Base-by-base conservation (phyloP, 92 coral and sea anemone species). In the Actinernus sp. region DNA sequence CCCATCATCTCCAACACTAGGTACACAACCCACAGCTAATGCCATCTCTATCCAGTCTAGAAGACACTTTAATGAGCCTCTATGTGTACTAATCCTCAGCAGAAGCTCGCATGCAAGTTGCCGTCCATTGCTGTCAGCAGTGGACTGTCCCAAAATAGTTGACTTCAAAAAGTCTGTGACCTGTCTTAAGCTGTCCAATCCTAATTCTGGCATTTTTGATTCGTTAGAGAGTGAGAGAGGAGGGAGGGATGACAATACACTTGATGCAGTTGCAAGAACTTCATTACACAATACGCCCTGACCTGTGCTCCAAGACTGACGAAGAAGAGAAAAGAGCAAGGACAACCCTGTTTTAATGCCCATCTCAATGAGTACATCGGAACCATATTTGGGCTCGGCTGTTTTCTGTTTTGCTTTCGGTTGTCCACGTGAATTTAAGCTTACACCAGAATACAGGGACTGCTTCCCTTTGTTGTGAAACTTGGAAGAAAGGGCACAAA, bases 341-440 rank as follows among this genome's bases (percentile, higher is more conserved):
- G 91, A 79, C 65, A 89, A 52, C 19, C 96, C 96, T 31, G 96
- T 89, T 74, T 80, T 89, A 24, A 89, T 57, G 27, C 96, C 96
- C 91, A 89, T 79, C 49, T 89, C 91, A 21, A 89, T 46, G 9
- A 89, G 71, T 8, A 79, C 86, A 34, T 65, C 84, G 24, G 86
- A 50, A 17, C 88, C 96, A 41, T 74, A 63, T 47, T 68, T 84
- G 2, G 33, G 34, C 23, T 84, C 88, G 6, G 61, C 19, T 7
- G 55, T 31, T 46, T 66, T 46, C 19, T 71, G 44, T 36, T 65
- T 63, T 14, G 31, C 47, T 64, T 79, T 61, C 21, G 63, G 26
- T 24, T 49, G 60, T 32, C 85, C 74, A 23, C 75, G 53, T 0
- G 84, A 38, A 31, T 52, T 33, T 25, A 38, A 58, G 26, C 54